Evolutionary conservation across 1,140 invertebrate species (phyloP).

Genomic region (Saccostrea cuccullata): DNA sequence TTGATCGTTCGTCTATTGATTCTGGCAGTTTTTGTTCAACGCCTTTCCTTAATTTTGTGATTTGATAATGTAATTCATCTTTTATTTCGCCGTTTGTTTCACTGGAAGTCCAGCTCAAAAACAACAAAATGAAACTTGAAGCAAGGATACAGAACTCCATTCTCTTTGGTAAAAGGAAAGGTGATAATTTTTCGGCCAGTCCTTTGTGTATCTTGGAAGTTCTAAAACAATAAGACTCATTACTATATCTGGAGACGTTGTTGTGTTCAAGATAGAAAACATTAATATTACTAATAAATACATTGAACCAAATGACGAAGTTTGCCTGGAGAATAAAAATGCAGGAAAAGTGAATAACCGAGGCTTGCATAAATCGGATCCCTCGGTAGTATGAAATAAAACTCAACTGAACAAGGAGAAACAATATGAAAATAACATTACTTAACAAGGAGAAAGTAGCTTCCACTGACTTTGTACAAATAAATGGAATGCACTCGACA

Average conservation of each 20-base stretch:
- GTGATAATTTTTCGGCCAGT: not conserved
- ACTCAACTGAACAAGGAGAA: not conserved
- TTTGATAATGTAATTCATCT: not conserved
- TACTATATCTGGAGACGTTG: not conserved
- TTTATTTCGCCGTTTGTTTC: not conserved
- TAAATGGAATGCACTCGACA: not conserved
- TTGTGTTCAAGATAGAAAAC: not conserved
- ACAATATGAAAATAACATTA: not conserved
- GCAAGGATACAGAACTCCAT: constrained; percentile 16
- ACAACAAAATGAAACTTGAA: not conserved
- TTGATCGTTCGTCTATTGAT: not conserved
- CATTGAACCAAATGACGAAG: not conserved
- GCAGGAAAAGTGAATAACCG: not conserved
- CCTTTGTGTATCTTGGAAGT: not conserved
- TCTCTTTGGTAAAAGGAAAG: not conserved
- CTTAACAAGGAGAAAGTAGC: not conserved
- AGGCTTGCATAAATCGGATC: not conserved
- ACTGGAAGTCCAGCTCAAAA: not conserved
- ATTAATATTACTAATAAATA: not conserved
- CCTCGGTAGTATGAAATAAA: not conserved
- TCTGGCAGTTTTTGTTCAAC: not conserved
- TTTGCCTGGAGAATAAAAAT: not conserved
- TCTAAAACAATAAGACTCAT: constrained; percentile 1
- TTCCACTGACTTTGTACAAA: not conserved
- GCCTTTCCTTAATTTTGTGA: not conserved